Conservation (phyloP, 2,888 invertebrate species). For the Philaethria dido region DNA sequence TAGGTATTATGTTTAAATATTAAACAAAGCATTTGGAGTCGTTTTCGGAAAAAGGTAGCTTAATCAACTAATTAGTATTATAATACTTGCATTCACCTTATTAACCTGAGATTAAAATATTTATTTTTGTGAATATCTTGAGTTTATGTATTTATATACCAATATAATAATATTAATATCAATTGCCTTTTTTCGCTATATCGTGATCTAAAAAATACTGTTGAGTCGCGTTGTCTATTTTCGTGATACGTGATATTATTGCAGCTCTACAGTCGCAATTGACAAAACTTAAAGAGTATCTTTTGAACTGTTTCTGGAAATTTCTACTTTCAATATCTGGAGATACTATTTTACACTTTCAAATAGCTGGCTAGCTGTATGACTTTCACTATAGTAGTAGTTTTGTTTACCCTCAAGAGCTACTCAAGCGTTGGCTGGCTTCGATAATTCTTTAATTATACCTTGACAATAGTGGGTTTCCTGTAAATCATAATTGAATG, state of each 20-base stretch:
- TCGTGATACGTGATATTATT: too few relatives aligned
- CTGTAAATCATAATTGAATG: background rate
- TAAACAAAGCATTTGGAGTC: background rate
- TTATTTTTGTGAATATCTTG: too few relatives aligned
- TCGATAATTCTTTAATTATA: background rate
- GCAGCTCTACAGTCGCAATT: too few relatives aligned
- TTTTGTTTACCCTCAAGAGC: background rate
- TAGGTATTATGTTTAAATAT: background rate
- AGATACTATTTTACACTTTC: background rate
- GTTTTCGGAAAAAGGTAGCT: background rate
- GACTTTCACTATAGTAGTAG: background rate
- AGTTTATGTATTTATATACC: too few relatives aligned
- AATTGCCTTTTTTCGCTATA: too few relatives aligned
- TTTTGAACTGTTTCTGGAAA: background rate
- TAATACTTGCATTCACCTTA: too few relatives aligned
- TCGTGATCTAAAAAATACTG: too few relatives aligned
- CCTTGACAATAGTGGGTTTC: background rate
- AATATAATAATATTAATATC: too few relatives aligned
- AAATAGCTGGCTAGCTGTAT: background rate
- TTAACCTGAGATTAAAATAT: too few relatives aligned
- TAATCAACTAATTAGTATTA: background rate
- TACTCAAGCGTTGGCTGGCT: background rate
- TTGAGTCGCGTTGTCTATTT: too few relatives aligned
- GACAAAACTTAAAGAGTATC: background rate
- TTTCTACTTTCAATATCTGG: background rate